Evolutionary conservation across 2,888 invertebrate species (phyloP).

Genomic region (Gari tellinella): DNA sequence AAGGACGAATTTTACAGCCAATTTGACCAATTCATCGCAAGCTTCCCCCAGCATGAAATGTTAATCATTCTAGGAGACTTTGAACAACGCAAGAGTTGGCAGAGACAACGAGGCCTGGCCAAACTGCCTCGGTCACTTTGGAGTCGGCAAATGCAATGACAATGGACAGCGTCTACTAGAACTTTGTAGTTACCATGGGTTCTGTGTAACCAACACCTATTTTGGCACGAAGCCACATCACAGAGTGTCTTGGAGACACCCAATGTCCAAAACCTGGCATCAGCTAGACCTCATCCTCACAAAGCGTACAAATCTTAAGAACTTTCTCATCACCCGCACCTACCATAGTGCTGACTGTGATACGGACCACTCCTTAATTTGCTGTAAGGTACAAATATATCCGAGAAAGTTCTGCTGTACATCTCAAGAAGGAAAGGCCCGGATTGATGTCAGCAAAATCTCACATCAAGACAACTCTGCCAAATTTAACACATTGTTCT

Average conservation of each 20-base stretch:
- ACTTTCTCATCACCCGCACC: neutral
- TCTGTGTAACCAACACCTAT: conserved; percentile 27
- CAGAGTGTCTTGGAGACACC: conserved; percentile 26
- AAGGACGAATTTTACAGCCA: too few relatives aligned
- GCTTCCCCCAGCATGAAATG: too few relatives aligned
- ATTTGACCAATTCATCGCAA: too few relatives aligned
- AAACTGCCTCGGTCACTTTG: too few relatives aligned
- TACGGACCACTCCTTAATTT: conserved; percentile 7
- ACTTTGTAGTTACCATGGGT: neutral
- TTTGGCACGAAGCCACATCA: conserved; percentile 1
- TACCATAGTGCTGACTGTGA: conserved; percentile 13
- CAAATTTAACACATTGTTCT: neutral
- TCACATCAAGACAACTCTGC: neutral
- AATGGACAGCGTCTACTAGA: conserved; percentile 7
- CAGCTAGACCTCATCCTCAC: conserved; percentile 13
- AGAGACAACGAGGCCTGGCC: too few relatives aligned
- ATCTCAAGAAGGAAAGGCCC: neutral
- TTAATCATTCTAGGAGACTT: too few relatives aligned
- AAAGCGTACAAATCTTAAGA: neutral
- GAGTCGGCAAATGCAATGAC: too few relatives aligned
- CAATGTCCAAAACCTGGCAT: conserved; percentile 16
- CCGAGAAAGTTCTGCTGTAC: conserved; percentile 2
- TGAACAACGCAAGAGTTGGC: too few relatives aligned
- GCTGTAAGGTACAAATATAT: neutral
- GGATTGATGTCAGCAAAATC: neutral